Percentiles rank a stretch among this genome's conserved stretches.
Conservation (phyloP, 2,888 invertebrate species). For the Dicyrtoma fusca region DNA sequence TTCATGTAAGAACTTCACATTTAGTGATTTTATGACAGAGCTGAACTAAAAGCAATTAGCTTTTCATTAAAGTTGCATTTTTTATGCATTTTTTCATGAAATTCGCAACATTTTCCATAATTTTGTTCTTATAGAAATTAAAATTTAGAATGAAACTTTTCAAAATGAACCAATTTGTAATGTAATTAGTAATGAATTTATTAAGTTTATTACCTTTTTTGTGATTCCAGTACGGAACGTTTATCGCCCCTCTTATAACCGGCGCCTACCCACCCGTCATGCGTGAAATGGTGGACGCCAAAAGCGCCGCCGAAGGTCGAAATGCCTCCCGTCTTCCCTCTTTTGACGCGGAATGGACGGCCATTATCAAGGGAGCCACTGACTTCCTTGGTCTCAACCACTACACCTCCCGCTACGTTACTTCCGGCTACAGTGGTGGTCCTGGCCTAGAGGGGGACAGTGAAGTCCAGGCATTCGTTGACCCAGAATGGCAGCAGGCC, state of each 20-base stretch:
- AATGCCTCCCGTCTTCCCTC: conserved; percentile 49
- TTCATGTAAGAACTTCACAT: conserved; percentile 46
- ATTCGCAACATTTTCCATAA: neutral
- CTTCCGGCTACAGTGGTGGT: conserved; percentile 19
- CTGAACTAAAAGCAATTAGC: too few relatives aligned
- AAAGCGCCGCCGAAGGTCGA: conserved; percentile 59
- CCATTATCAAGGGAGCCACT: conserved; percentile 42
- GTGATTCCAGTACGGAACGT: conserved; percentile 60
- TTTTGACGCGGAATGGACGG: conserved; percentile 47
- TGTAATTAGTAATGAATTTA: too few relatives aligned
- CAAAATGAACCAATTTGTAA: too few relatives aligned
- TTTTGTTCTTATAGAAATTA: too few relatives aligned
- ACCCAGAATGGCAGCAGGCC: conserved; percentile 41
- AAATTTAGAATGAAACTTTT: too few relatives aligned
- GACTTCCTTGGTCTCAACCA: conserved; percentile 54
- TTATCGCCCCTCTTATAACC: conserved; percentile 57
- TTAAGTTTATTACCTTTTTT: too few relatives aligned
- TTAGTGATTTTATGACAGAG: too few relatives aligned
- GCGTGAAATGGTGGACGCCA: conserved; percentile 58
- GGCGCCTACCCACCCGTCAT: conserved; percentile 59
- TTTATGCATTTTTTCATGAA: too few relatives aligned
- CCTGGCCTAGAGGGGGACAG: conserved; percentile 44
- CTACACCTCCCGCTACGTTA: conserved; percentile 44
- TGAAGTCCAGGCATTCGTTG: conserved; percentile 31
- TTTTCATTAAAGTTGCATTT: too few relatives aligned